These are phyloP conservation scores for Sepiola atlantica DNA, from an alignment of 2,888 invertebrate species.

Conservation along the genomic window DNA sequence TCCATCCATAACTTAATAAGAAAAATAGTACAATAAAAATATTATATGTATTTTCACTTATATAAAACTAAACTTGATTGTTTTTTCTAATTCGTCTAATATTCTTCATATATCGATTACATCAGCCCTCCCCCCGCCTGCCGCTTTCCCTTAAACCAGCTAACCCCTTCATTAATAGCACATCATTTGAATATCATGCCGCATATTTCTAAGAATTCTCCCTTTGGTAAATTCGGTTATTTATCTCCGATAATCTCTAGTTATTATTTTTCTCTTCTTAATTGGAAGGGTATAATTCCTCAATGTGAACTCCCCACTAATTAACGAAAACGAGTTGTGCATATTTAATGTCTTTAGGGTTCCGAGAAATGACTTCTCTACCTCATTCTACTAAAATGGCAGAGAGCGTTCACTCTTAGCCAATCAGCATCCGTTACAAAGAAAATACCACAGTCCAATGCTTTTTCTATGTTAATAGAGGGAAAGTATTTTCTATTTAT, in stretches of 20 bases:
- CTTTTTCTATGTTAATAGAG: neutral
- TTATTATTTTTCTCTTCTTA: neutral
- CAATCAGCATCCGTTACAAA: neutral
- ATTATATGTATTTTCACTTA: neutral
- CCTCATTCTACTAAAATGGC: neutral
- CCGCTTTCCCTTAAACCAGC: neutral
- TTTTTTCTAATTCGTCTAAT: neutral
- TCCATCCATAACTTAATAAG: neutral
- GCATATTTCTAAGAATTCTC: neutral
- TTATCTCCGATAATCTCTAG: neutral
- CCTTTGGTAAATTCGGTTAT: neutral
- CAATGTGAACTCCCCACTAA: neutral
- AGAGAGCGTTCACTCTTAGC: neutral
- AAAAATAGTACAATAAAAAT: neutral
- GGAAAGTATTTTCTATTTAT: neutral
- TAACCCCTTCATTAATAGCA: neutral
- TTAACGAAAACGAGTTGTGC: neutral
- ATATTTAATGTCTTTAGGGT: neutral
- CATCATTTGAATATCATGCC: neutral
- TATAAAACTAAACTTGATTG: neutral
- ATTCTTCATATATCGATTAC: neutral
- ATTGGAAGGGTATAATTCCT: constrained; percentile 32
- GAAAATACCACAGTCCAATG: neutral
- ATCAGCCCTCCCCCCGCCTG: neutral
- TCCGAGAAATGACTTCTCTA: neutral